These are phyloP conservation scores for Poecilia wingei DNA, from an alignment of 2,797 vertebrate species.

Conservation along the genomic window DNA sequence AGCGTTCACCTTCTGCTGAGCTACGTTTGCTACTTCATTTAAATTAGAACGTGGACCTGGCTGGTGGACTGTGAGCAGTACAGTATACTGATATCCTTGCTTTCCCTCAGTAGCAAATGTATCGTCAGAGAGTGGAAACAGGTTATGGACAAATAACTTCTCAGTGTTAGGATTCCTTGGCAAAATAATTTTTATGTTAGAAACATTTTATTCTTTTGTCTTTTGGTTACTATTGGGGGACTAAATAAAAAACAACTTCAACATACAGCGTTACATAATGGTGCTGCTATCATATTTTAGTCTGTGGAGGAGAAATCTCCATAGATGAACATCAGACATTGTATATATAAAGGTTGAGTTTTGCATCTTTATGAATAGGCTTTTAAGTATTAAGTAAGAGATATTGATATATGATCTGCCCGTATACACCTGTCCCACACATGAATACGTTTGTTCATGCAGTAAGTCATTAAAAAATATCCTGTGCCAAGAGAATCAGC, in stretches of 20 bases:
- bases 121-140: neutral
- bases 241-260: neutral
- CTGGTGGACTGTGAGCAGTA: constrained; percentile 49
- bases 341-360: neutral
- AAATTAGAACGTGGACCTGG: constrained; percentile 65
- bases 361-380: neutral
- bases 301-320: neutral
- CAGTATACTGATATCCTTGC: constrained; percentile 69
- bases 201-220: neutral
- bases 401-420: neutral
- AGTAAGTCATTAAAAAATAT: no score
- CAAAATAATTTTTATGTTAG: neutral
- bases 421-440: no score
- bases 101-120: constrained; percentile 49
- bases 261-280: neutral
- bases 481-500: no score
- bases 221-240: neutral
- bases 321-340: neutral
- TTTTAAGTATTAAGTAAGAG: neutral
- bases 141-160: neutral
- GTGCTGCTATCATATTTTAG: neutral
- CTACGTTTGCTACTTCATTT: constrained; percentile 71
- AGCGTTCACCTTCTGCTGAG: constrained; percentile 73
- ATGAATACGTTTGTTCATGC: no score
- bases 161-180: neutral